Percentiles rank a stretch among this genome's conserved stretches.
phyloP scores from a whole-genome alignment of 2,113 vertebrate genomes.

The Scatophagus argus region DNA sequence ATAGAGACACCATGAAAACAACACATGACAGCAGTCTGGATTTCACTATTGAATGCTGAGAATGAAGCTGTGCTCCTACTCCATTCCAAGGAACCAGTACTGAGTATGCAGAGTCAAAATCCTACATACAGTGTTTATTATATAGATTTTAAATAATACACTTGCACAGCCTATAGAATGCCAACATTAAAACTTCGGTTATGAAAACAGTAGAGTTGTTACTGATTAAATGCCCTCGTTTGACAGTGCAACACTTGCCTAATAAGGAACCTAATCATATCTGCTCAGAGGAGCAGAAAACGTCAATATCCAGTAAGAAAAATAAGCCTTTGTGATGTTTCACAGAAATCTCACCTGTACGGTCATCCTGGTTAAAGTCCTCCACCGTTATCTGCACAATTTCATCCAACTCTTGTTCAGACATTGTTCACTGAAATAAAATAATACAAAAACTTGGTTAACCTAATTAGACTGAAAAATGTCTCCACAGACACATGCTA shows the following conservation, averaged over 20 bases:
- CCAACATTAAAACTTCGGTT: not conserved
- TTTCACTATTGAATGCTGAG: not conserved
- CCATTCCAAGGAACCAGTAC: not conserved
- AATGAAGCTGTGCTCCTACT: not conserved
- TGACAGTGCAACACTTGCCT: not conserved
- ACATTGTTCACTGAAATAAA: conserved; percentile 90
- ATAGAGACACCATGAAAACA: conserved; percentile 25
- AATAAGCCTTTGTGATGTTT: not conserved
- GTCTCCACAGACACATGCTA: not conserved
- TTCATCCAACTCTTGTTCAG: conserved; percentile 94
- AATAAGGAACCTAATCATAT: not conserved
- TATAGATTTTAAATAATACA: conserved; percentile 1
- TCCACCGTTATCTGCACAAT: conserved; percentile 98
- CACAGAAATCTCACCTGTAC: conserved; percentile 84
- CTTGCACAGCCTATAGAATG: not conserved
- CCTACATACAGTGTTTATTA: not conserved
- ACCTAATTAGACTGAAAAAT: not conserved
- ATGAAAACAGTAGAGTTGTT: not conserved
- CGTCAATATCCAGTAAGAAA: not conserved
- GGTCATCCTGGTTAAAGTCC: conserved; percentile 90
- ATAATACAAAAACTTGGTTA: not conserved
- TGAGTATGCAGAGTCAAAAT: not conserved
- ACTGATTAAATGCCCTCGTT: not conserved
- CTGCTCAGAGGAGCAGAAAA: not conserved
- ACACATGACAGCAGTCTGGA: not conserved